phyloP scores from a whole-genome alignment of 2,113 vertebrate species.

The Campylomormyrus numenius region DNA sequence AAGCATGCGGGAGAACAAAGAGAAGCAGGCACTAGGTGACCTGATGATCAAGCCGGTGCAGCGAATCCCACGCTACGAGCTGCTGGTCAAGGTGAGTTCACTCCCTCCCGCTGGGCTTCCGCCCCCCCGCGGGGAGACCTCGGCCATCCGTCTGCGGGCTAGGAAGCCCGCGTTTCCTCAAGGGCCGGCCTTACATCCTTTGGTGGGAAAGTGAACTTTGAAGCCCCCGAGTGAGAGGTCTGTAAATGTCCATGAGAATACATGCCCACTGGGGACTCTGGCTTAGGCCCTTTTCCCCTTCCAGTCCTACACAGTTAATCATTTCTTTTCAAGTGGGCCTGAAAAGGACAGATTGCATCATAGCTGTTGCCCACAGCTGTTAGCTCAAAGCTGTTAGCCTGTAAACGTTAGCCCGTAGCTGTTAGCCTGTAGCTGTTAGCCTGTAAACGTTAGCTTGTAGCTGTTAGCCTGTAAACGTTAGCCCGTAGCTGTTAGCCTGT shows the following conservation, averaged over 20 bases:
- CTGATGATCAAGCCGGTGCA: constrained; percentile 98
- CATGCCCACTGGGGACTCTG: not conserved
- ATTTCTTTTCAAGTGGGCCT: not conserved
- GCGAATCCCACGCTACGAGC: constrained; percentile 92
- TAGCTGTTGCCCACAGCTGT: not conserved
- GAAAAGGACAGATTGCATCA: not conserved
- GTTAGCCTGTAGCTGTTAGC: not conserved
- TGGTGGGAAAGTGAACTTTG: not conserved
- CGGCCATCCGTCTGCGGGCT: not conserved
- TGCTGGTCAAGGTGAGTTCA: constrained; percentile 83
- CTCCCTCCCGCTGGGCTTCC: not conserved
- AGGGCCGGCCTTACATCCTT: not conserved
- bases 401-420: not conserved
- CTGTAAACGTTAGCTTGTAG: not conserved
- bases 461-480: not conserved
- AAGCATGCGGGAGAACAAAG: constrained; percentile 97
- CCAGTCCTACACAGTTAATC: not conserved
- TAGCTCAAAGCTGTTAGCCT: not conserved
- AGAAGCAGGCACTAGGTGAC: constrained; percentile 91
- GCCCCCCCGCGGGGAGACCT: not conserved
- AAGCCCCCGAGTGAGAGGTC: not conserved
- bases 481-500: not conserved
- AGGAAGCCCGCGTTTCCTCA: not conserved
- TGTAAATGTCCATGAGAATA: not conserved
- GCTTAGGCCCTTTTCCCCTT: not conserved